A percentile compares a stretch with the other conserved stretches of the same genome.
These are phyloP conservation scores for Clistopyga incitator DNA, from an alignment of 2,888 invertebrate species.

Conservation along the genomic window DNA sequence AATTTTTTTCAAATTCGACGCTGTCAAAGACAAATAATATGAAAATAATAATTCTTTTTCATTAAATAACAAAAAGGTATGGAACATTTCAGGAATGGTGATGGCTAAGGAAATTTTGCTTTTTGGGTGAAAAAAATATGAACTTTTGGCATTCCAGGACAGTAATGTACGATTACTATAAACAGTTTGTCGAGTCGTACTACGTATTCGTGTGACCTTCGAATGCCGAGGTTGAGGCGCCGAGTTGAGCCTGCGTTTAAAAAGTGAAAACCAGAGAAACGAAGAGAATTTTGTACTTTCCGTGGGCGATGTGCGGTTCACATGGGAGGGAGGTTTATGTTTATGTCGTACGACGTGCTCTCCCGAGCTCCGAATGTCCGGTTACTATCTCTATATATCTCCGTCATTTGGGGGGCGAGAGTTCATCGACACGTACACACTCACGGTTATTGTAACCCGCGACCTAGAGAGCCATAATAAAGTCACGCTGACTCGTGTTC, in stretches of 20 bases:
- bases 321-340: slow-evolving; percentile 8
- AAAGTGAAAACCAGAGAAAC: slow-evolving; percentile 22
- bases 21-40: too few relatives aligned
- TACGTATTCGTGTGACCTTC: background rate
- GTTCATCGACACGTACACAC: slow-evolving; percentile 19
- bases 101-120: too few relatives aligned
- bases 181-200: background rate
- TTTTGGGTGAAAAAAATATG: too few relatives aligned
- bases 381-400: slow-evolving; percentile 8
- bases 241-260: background rate
- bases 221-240: background rate
- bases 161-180: background rate
- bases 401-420: slow-evolving; percentile 1
- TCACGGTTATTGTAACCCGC: slow-evolving; percentile 20
- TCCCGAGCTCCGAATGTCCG: slow-evolving; percentile 11
- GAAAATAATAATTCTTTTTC: too few relatives aligned
- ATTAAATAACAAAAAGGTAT: too few relatives aligned
- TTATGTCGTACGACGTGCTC: slow-evolving; percentile 1
- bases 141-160: too few relatives aligned
- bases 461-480: slow-evolving; percentile 6
- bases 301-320: background rate
- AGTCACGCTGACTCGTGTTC: background rate
- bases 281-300: slow-evolving; percentile 15
- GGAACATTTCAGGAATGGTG: too few relatives aligned
- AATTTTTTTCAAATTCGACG: too few relatives aligned